Evolutionary conservation across 2,888 invertebrate genomes (phyloP), one percentile per base, ranked within the genome.

Genomic region (Ariolimax columbianus): DNA sequence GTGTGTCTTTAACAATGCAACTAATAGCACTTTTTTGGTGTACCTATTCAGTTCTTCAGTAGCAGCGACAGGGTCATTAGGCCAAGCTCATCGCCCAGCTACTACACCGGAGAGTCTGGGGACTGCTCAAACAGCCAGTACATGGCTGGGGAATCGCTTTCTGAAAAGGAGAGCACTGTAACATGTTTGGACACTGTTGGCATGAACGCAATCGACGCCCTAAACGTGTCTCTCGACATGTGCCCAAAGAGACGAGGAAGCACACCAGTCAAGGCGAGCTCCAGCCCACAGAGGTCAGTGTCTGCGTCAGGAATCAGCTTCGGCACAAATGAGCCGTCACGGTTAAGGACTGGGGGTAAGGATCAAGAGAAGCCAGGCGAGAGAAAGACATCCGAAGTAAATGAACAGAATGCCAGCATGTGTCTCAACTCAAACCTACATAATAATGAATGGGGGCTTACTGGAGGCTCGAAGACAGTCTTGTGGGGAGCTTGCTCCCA

Each of bases 301-400:
- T 55, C 78, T 47, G 78, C 83, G 26, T 73, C 66, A 38, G 75
- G 73, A 11, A 82, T 63, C 40, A 82, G 82, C 40, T 82, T 82
- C 38, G 75, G 43, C 26, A 7, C n/a, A 33, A 59, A 75, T 26
- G 63, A 59, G 14, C 26, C 19, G 9, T 36, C 23, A 23, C n/a
- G n/a, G n/a, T 40, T 63, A 43, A 51, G 30, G 23, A 40, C 38
- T 63, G 23, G 38, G 19, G 30, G 36, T 73, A 51, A 19, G 59
- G 72, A 75, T 23, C n/a, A 36, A 38, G 81, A 81, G 23, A 72
- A 55, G 17, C 1, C n/a, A 14, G 38, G 55, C 36, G 33, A 81
- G 6, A 72, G 9, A 40, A 33, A 70, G 81, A 26, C 36, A 4
- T 36, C 33, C n/a, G 70, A 72, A 33, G 30, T 43, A 11, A 59